Percentiles rank a stretch among this genome's conserved stretches.
Evolutionary conservation across 1,140 invertebrate species (phyloP).

Genomic region (Potamilus streckersoni): DNA sequence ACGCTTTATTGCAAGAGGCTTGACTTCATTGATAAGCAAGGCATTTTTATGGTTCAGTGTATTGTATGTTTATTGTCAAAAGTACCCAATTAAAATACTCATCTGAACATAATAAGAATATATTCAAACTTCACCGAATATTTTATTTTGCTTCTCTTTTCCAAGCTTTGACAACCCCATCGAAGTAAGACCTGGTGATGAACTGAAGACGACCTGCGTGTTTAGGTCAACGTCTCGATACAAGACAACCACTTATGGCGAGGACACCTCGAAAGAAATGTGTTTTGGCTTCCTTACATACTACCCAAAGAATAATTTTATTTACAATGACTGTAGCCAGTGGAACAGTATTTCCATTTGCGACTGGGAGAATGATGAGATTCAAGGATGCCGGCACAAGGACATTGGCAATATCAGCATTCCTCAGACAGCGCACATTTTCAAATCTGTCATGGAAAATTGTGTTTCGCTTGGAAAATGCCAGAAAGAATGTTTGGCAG

Average conservation of each 20-base stretch:
- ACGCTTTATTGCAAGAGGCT: no score
- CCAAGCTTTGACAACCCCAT: neutral
- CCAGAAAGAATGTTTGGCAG: constrained; percentile 14
- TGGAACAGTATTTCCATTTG: constrained; percentile 13
- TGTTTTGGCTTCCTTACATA: constrained; percentile 46
- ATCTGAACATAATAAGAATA: no score
- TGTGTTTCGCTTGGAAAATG: constrained; percentile 3
- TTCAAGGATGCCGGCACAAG: neutral
- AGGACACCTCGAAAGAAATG: constrained; percentile 48
- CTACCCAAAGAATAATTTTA: constrained; percentile 29
- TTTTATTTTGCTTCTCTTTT: no score
- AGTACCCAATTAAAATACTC: no score
- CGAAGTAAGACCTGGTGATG: no score
- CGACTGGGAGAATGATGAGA: no score
- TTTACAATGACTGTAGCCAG: constrained; percentile 2
- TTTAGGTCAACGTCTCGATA: constrained; percentile 31
- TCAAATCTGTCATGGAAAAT: constrained; percentile 12
- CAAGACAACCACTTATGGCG: constrained; percentile 39
- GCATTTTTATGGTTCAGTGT: no score
- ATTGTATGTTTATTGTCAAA: no score
- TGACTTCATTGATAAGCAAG: no score
- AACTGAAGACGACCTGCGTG: constrained; percentile 15
- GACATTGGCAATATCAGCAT: constrained; percentile 4
- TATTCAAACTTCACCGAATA: no score
- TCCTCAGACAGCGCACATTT: constrained; percentile 2